Evolutionary conservation across 2,113 vertebrate genomes (phyloP).

Genomic region (Neogobius melanostomus): DNA sequence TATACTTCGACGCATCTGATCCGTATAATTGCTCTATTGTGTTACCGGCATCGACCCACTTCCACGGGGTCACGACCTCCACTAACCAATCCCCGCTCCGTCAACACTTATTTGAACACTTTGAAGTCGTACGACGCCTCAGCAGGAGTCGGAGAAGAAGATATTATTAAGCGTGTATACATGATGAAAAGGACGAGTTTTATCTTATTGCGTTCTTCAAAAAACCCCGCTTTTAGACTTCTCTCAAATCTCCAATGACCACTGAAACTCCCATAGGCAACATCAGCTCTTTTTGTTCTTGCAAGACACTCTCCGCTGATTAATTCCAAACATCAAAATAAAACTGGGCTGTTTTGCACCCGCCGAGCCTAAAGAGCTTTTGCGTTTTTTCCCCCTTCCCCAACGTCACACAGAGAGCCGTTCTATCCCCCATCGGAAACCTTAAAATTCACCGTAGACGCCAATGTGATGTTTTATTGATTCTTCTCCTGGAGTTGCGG

Average conservation of each 20-base stretch:
- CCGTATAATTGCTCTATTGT: slow-evolving; percentile 46
- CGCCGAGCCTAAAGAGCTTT: slow-evolving; percentile 43
- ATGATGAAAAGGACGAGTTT: slow-evolving; percentile 21
- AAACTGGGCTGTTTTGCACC: slow-evolving; percentile 66
- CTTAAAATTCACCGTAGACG: slow-evolving; percentile 67
- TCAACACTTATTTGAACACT: slow-evolving; percentile 38
- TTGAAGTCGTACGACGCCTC: slow-evolving; percentile 41
- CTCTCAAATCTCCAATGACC: slow-evolving; percentile 67
- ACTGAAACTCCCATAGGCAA: slow-evolving; percentile 66
- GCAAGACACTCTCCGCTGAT: slow-evolving; percentile 71
- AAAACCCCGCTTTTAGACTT: slow-evolving; percentile 71
- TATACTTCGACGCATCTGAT: slow-evolving; percentile 48
- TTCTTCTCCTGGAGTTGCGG: slow-evolving; percentile 66
- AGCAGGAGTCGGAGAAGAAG: slow-evolving; percentile 35
- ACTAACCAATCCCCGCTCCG: slow-evolving; percentile 16
- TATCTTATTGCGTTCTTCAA: slow-evolving; percentile 68
- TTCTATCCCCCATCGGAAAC: slow-evolving; percentile 67
- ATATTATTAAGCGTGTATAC: slow-evolving; percentile 26
- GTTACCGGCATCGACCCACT: slow-evolving; percentile 31
- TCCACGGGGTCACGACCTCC: slow-evolving; percentile 49
- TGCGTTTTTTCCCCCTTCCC: slow-evolving; percentile 3
- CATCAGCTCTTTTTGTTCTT: slow-evolving; percentile 75
- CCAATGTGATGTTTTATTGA: slow-evolving; percentile 74
- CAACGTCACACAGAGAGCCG: slow-evolving; percentile 54
- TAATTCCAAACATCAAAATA: slow-evolving; percentile 77